These are phyloP conservation scores for Poeciliopsis gracilis DNA, from an alignment of 2,797 vertebrate genomes.

Conservation along the genomic window DNA sequence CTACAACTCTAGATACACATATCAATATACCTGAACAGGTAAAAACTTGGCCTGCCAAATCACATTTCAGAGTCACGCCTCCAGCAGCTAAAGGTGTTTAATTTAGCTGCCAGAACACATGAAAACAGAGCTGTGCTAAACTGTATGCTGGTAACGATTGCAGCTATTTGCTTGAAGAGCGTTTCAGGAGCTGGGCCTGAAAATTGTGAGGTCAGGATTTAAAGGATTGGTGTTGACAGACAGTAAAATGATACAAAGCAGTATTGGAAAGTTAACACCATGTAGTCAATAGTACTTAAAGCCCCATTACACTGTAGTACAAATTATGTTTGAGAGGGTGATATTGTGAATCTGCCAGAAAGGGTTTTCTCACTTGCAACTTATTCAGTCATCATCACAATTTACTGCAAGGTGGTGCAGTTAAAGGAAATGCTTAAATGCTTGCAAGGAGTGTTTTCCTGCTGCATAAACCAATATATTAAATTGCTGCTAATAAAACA, in stretches of 20 bases:
- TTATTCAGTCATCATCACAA: slow-evolving; percentile 26
- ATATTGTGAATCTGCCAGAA: slow-evolving; percentile 60
- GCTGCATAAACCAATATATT: slow-evolving; percentile 6
- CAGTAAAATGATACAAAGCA: slow-evolving; percentile 57
- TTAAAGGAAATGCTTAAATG: slow-evolving; percentile 30
- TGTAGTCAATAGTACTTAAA: slow-evolving; percentile 61
- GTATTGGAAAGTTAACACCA: slow-evolving; percentile 56
- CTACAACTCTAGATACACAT: slow-evolving; percentile 31
- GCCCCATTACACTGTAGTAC: slow-evolving; percentile 59
- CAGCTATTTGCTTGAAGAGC: slow-evolving; percentile 48
- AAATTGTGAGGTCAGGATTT: slow-evolving; percentile 59
- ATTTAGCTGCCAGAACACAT: slow-evolving; percentile 49
- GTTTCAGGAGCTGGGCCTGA: slow-evolving; percentile 35
- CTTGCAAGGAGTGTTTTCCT: not conserved
- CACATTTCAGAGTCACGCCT: slow-evolving; percentile 44
- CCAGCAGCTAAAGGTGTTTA: slow-evolving; percentile 25
- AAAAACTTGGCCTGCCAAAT: slow-evolving; percentile 40
- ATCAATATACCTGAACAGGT: slow-evolving; percentile 50
- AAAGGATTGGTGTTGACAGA: slow-evolving; percentile 61
- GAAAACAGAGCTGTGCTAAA: slow-evolving; percentile 54
- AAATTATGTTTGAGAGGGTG: slow-evolving; percentile 57
- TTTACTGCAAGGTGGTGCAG: slow-evolving; percentile 28
- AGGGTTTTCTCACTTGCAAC: slow-evolving; percentile 43
- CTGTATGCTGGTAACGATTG: slow-evolving; percentile 45
- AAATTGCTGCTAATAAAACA: not conserved